These are phyloP conservation scores for Heptranchias perlo DNA, from an alignment of 2,113 vertebrate genomes.

Conservation along the genomic window DNA sequence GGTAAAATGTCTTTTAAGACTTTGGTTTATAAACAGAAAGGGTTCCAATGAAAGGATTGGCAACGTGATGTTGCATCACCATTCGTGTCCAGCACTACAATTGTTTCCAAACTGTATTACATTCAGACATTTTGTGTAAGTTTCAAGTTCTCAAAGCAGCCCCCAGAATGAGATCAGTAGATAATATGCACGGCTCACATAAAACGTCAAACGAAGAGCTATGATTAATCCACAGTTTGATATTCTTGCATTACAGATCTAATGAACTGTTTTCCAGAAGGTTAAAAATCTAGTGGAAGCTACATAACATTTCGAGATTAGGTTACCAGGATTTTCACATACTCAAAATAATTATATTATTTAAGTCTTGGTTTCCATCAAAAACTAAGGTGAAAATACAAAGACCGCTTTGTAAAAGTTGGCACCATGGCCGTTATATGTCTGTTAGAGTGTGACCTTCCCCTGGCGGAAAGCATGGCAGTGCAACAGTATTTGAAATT, in stretches of 20 bases:
- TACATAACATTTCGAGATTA: background rate
- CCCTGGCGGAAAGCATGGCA: background rate
- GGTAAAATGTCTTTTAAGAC: background rate
- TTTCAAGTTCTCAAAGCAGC: background rate
- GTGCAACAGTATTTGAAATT: background rate
- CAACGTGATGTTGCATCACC: no score
- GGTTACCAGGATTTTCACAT: background rate
- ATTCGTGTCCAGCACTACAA: background rate
- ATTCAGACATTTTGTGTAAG: background rate
- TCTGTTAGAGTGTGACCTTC: background rate
- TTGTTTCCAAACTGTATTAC: background rate
- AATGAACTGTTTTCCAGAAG: conserved; percentile 18
- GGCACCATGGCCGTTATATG: background rate
- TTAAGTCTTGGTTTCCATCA: background rate
- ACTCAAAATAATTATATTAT: background rate
- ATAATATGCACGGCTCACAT: background rate
- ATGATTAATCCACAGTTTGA: conserved; percentile 20
- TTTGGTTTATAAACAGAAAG: background rate
- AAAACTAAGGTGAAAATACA: background rate
- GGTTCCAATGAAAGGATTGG: background rate
- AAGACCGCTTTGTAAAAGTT: background rate
- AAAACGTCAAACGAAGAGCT: background rate
- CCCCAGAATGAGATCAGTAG: background rate
- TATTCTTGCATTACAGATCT: background rate
- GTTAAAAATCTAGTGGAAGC: background rate